Conservation (phyloP, 2,888 invertebrate genomes). For the Ochropacha duplaris region DNA sequence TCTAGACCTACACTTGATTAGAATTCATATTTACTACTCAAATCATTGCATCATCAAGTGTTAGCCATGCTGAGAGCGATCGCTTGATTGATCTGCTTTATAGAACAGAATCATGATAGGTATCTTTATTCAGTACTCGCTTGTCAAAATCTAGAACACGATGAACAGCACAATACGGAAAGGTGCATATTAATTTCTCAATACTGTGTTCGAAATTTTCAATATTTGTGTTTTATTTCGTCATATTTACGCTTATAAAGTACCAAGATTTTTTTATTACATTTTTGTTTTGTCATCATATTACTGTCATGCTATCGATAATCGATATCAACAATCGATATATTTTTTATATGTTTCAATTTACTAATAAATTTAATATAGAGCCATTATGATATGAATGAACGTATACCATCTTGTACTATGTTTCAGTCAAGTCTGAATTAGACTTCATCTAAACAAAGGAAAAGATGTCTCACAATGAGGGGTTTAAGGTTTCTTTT, state of each 20-base stretch:
- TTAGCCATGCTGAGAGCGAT: background rate
- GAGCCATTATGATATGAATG: slow-evolving; percentile 34
- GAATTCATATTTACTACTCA: background rate
- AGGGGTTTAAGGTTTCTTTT: background rate
- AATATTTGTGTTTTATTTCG: too few species aligned
- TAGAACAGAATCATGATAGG: background rate
- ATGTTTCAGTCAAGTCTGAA: slow-evolving; percentile 27
- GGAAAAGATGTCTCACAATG: background rate
- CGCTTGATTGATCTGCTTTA: background rate
- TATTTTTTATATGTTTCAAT: slow-evolving; percentile 2
- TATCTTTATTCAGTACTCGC: background rate
- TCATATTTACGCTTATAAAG: background rate
- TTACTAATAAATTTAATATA: background rate
- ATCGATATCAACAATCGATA: background rate
- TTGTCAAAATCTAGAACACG: background rate
- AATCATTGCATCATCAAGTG: background rate
- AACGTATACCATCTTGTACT: slow-evolving; percentile 44
- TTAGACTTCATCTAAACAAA: background rate
- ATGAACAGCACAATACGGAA: background rate
- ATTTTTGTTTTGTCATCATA: background rate
- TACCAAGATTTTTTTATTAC: background rate
- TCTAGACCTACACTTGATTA: background rate
- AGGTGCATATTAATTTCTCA: background rate
- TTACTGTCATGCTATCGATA: background rate
- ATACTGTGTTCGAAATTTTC: background rate